Base-by-base conservation (phyloP, 92 coral and sea anemone genomes). In the Hydrozoanthus gracilis region DNA sequence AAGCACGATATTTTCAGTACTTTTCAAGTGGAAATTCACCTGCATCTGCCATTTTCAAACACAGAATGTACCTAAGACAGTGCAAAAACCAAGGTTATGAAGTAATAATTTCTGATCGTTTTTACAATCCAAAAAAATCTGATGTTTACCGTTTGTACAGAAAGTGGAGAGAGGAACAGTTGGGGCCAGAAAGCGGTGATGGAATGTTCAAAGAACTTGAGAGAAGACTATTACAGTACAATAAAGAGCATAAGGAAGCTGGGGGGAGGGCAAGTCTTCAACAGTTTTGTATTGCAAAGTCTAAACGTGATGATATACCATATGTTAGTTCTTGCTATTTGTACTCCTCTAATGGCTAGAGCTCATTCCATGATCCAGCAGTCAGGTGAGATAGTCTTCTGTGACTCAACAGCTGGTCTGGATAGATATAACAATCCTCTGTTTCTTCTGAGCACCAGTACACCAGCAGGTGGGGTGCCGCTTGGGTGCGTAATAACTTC, bases 261-360 rank as follows among this genome's bases (percentile, higher is more conserved):
- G 87, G 87, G 49, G 87, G 79, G 44, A 83, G 44, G 56, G 87
- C 87, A 71, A 75, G 47, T 83, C 78, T 71, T 45, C 87, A 83
- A 27, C 4, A 18, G 16, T 60, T 27, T 44, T 2, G 18, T n/a
- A 79, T 27, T 6, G 73, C 8, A 2, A 79, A 58, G 6, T 5
- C 45, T n/a, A 61, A 79, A 66, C 13, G 5, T 1, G 7, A 66
- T 79, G 84, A 79, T 35, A 79, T 3, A 60, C 52, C 52, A 17
- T n/a, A n/a, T n/a, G n/a, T 60, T 79, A 48, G 84, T 66, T 6
- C 72, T 79, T 3, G 84, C 84, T 66, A 79, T 79, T 3, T 79
- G 84, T 60, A 79, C 84, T 2, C 72, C 84, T 6, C 39, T 79
- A 2, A 79, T 79, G 84, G 73, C 84, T 3, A 79, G 84, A 20